Percentiles rank a stretch among this genome's conserved stretches.
Evolutionary conservation across 1,140 invertebrate species (phyloP).

Genomic region (Monomorium pharaonis): DNA sequence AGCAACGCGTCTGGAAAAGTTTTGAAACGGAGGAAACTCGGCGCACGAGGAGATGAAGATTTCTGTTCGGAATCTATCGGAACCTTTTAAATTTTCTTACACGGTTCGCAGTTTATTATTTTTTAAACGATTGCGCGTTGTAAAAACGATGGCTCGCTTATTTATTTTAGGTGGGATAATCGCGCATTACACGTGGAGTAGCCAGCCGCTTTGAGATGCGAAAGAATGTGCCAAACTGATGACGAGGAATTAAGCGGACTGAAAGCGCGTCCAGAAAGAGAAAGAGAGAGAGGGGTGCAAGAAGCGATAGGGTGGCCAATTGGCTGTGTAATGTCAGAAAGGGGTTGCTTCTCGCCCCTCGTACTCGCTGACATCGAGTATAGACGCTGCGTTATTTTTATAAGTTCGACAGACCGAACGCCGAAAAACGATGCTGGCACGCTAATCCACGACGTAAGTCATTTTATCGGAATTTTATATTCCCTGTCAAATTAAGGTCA

Average conservation of each 20-base stretch:
- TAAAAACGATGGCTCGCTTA: not conserved
- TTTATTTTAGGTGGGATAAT: constrained; percentile 42
- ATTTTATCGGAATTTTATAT: constrained; percentile 20
- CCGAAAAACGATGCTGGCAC: constrained; percentile 32
- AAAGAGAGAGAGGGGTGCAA: constrained; percentile 65
- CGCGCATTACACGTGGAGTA: constrained; percentile 27
- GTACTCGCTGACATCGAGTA: constrained; percentile 14
- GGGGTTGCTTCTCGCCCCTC: constrained; percentile 75
- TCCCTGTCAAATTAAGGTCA: constrained; percentile 7
- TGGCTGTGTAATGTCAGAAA: constrained; percentile 83
- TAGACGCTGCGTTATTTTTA: constrained; percentile 38
- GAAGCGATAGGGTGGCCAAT: constrained; percentile 83
- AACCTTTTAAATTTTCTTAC: not conserved
- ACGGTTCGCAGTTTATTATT: not conserved
- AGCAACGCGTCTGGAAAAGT: not conserved
- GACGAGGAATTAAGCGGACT: constrained; percentile 59
- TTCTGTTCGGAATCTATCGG: not conserved
- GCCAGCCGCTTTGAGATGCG: constrained; percentile 32
- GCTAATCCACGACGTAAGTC: constrained; percentile 25
- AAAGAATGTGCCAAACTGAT: constrained; percentile 67
- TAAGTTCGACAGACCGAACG: constrained; percentile 43
- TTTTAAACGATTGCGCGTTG: not conserved
- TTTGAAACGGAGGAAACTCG: not conserved
- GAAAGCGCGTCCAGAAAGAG: constrained; percentile 57
- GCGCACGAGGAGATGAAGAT: not conserved